phyloP scores from a whole-genome alignment of 2,113 vertebrate genomes.

The Hippocampus mohnikei region DNA sequence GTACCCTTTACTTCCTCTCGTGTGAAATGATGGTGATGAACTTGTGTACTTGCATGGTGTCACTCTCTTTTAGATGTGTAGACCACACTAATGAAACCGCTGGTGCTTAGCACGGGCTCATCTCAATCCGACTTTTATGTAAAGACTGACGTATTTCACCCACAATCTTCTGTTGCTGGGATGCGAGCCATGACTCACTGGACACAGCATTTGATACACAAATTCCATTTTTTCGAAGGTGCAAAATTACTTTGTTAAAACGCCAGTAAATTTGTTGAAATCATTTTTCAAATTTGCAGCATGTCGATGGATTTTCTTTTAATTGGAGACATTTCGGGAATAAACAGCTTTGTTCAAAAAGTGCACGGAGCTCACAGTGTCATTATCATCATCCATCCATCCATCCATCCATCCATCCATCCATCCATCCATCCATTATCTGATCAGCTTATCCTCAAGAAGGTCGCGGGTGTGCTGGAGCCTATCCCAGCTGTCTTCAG shows the following conservation, averaged over 20 bases:
- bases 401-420: too few relatives aligned
- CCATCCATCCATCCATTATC: too few relatives aligned
- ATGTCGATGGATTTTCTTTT: background rate
- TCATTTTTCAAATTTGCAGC: background rate
- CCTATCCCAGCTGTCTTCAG: too few relatives aligned
- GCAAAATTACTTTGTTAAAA: too few relatives aligned
- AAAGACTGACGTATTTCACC: background rate
- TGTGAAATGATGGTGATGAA: slow-evolving; percentile 2
- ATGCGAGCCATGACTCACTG: background rate
- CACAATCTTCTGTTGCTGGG: background rate
- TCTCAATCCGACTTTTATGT: background rate
- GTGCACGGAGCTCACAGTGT: too few relatives aligned
- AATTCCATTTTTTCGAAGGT: background rate
- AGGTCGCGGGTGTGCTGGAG: too few relatives aligned
- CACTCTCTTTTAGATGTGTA: background rate
- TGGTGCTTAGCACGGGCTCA: background rate
- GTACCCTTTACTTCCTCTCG: background rate
- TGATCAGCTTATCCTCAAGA: too few relatives aligned
- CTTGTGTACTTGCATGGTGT: slow-evolving; percentile 1
- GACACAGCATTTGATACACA: background rate
- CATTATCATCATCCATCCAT: too few relatives aligned
- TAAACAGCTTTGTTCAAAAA: too few relatives aligned
- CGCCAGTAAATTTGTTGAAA: too few relatives aligned
- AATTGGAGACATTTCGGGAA: too few relatives aligned
- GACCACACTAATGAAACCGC: background rate